Conservation (phyloP, 1,140 invertebrate species). For the Sesamia nonagrioides region DNA sequence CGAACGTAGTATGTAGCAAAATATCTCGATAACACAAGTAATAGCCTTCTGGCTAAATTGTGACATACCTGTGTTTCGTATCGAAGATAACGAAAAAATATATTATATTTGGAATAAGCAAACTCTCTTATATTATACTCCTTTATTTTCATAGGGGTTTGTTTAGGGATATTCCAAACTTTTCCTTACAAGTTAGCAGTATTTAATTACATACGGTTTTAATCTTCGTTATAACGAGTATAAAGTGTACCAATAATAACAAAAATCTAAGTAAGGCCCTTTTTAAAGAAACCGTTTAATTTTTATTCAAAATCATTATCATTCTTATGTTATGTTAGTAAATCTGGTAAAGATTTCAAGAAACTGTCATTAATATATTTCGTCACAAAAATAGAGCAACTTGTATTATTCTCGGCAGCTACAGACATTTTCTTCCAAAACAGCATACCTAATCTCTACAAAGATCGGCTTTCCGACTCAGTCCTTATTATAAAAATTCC, state of each 20-base stretch:
- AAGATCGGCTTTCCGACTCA: slow-evolving; percentile 29
- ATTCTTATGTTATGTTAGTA: too few species aligned
- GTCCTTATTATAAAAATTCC: slow-evolving; percentile 33
- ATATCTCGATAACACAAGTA: slow-evolving; percentile 25
- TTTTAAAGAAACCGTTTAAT: too few species aligned
- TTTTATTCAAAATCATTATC: too few species aligned
- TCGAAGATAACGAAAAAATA: slow-evolving; percentile 16
- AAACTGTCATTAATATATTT: background rate
- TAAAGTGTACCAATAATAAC: too few species aligned
- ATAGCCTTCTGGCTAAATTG: slow-evolving; percentile 16
- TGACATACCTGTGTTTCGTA: slow-evolving; percentile 25
- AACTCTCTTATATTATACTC: background rate
- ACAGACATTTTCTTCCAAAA: slow-evolving; percentile 16
- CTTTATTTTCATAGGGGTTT: background rate
- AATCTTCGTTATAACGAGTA: too few species aligned
- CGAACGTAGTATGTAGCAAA: slow-evolving; percentile 19
- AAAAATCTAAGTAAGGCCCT: too few species aligned
- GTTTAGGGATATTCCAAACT: background rate
- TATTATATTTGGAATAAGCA: slow-evolving; percentile 21
- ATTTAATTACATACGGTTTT: slow-evolving; percentile 5
- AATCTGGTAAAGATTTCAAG: too few species aligned
- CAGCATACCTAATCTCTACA: slow-evolving; percentile 19
- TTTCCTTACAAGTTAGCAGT: background rate
- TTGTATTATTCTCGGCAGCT: background rate
- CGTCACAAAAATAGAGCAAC: background rate